These are phyloP conservation scores for Heteromormyrus szaboi DNA, from an alignment of 2,797 vertebrate genomes.

Conservation along the genomic window DNA sequence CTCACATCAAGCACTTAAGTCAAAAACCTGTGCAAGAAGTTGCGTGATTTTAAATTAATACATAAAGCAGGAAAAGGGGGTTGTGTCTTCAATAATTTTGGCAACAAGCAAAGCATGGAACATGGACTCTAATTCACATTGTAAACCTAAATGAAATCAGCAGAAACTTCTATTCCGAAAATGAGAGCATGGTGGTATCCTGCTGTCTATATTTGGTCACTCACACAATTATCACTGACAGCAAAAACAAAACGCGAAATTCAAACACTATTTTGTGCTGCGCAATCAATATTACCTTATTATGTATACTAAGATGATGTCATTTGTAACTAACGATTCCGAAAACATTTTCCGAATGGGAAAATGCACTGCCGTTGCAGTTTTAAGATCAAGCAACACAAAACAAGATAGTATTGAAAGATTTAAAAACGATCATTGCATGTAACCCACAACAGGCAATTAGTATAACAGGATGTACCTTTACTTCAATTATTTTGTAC, in stretches of 20 bases:
- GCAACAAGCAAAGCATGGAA: neutral
- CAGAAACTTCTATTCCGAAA: neutral
- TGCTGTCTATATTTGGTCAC: neutral
- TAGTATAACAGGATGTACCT: neutral
- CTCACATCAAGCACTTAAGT: neutral
- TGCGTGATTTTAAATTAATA: neutral
- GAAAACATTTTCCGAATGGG: neutral
- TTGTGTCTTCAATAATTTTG: neutral
- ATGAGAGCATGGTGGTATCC: neutral
- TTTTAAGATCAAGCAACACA: neutral
- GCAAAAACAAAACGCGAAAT: neutral
- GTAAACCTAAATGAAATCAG: neutral
- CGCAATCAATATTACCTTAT: neutral
- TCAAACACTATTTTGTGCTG: neutral
- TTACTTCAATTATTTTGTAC: neutral
- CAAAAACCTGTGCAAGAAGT: neutral
- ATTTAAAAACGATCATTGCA: neutral
- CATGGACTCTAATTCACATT: neutral
- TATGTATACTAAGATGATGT: neutral
- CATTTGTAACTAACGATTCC: neutral
- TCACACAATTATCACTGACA: neutral
- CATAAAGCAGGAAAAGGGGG: neutral
- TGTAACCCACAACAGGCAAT: neutral
- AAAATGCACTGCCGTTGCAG: neutral
- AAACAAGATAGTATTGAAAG: neutral